Base-by-base conservation (phyloP, 2,888 invertebrate genomes). In the Diplazon laetatorius region DNA sequence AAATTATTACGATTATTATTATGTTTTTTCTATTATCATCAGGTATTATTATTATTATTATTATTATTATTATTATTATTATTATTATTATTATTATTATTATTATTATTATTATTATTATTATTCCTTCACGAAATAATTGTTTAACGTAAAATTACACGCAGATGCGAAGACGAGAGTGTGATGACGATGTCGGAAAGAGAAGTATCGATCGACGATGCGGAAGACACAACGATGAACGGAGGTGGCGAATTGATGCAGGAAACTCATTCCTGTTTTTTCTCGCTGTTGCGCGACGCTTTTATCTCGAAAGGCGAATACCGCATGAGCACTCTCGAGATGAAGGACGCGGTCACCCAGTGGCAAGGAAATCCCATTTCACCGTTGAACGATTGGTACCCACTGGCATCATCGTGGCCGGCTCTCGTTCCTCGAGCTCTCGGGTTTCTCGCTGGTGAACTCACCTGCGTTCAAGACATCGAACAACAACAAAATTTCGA, bases 271-370 rank as follows among this genome's bases (percentile, higher is more conserved):
- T 94, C 95, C 0, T 96, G 95, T 89, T 98, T 97, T 92, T 94
- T 98, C 90, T 96, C 97, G 0, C 91, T 98, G 48, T 93, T 98
- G 30, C 93, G 98, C 4, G 98, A 97, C 86, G 93, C 98, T 74
- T 96, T 98, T 85, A 96, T 96, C 66, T 96, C 97, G 0, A 95
- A 96, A 4, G 94, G 95, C 0, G 97, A 97, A 82, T 97, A 97
- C 87, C 93, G 97, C 52, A 96, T 97, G 91, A 95, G 95, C 25
- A 94, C 95, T 80, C 92, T 93, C 5, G 95, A 96, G 87, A 91
- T 98, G 91, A 95, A 96, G 88, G 93, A 95, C 83, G 92, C 95
- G 59, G 93, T 97, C 25, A 92, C 93, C 66, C 93, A 94, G 0
- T 97, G 97, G 93, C 94, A 96, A 87, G 93, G 94, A 65, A 96